These are phyloP conservation scores for Caenorhabditis inopinata DNA, from an alignment of 1,140 invertebrate genomes.

Conservation along the genomic window DNA sequence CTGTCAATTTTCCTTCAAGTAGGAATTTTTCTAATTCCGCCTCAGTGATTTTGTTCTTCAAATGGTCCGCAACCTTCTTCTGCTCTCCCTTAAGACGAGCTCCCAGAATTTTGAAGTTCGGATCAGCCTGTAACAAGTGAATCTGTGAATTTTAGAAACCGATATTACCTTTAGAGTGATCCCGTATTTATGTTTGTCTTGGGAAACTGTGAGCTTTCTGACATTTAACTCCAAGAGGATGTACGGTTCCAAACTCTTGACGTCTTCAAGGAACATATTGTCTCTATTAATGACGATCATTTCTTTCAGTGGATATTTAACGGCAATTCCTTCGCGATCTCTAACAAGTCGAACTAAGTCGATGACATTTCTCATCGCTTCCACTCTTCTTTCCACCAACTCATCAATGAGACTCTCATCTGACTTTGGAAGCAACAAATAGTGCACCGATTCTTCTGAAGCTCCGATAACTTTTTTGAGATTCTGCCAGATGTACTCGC, in stretches of 20 bases:
- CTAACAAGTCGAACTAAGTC: conserved; percentile 87
- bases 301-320: conserved; percentile 94
- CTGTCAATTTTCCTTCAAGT: conserved; percentile 67
- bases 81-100: conserved; percentile 83
- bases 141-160: not conserved
- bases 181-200: conserved; percentile 88
- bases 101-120: conserved; percentile 85
- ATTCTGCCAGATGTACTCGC: conserved; percentile 92
- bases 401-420: conserved; percentile 76
- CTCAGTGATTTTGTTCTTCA: conserved; percentile 79
- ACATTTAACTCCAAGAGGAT: conserved; percentile 87
- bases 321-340: conserved; percentile 86
- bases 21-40: conserved; percentile 79
- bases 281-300: conserved; percentile 90
- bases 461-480: conserved; percentile 69
- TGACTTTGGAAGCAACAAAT: conserved; percentile 53
- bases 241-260: conserved; percentile 80
- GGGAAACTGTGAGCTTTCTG: conserved; percentile 80
- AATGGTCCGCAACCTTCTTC: conserved; percentile 80
- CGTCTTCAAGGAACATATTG: conserved; percentile 76
- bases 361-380: conserved; percentile 89
- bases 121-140: conserved; percentile 74
- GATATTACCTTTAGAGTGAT: conserved; percentile 76
- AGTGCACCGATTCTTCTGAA: conserved; percentile 56
- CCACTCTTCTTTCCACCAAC: conserved; percentile 84